Evolutionary conservation across 2,888 invertebrate species (phyloP).

Genomic region (Ommatoiulus sabulosus): DNA sequence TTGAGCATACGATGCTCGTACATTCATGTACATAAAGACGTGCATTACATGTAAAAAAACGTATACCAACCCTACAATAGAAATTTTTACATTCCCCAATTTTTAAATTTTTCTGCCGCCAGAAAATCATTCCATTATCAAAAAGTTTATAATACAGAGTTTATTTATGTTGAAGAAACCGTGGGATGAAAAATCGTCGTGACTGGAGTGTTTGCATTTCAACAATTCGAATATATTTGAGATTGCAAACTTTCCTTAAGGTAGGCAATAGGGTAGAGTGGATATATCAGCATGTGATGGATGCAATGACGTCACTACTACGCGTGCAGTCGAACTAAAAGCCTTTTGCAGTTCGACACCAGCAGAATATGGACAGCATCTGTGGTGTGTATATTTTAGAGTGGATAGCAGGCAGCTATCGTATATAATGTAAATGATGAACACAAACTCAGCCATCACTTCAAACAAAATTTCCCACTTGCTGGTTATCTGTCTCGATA

Average conservation of each 20-base stretch:
- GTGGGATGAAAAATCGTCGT: not conserved
- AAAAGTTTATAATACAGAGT: not conserved
- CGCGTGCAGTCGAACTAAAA: not conserved
- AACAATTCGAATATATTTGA: not conserved
- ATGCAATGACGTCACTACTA: not conserved
- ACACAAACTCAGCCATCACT: not conserved
- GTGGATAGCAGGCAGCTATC: not conserved
- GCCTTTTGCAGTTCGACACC: not conserved
- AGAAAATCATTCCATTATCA: not conserved
- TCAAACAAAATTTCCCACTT: not conserved
- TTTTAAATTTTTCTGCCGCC: too few species aligned
- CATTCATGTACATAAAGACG: too few species aligned
- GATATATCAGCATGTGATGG: not conserved
- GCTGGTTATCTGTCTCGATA: not conserved
- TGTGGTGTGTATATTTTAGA: not conserved
- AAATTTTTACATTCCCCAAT: not conserved
- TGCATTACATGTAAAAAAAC: too few species aligned
- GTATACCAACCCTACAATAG: too few species aligned
- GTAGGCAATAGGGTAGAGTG: not conserved
- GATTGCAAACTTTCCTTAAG: not conserved
- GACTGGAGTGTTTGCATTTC: not conserved
- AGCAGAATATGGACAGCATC: not conserved
- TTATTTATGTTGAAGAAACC: not conserved
- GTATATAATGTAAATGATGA: not conserved
- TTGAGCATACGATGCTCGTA: too few species aligned